These are phyloP conservation scores for Amphiura filiformis DNA, from an alignment of 35 echinoderm and acorn worm species.

Conservation along the genomic window DNA sequence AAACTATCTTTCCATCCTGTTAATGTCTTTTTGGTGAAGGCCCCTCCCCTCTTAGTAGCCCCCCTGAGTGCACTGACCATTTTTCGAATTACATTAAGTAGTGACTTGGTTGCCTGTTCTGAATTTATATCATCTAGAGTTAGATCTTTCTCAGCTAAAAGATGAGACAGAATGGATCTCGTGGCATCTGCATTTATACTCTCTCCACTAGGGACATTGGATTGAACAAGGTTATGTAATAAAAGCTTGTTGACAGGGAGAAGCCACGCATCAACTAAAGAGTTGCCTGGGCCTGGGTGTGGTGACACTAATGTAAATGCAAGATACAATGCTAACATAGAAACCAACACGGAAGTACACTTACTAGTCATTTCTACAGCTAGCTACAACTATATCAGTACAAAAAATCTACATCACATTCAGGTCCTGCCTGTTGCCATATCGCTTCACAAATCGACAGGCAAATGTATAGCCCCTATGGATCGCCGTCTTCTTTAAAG, in stretches of 20 bases:
- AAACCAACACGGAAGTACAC: background rate
- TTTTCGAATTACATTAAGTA: background rate
- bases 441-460: background rate
- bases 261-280: background rate
- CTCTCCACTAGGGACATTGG: background rate
- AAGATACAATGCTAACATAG: background rate
- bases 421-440: background rate
- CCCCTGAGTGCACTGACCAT: background rate
- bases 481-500: background rate
- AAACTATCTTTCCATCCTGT: background rate
- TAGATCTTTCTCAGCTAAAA: background rate
- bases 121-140: background rate
- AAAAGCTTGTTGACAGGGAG: background rate
- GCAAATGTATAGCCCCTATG: background rate
- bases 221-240: background rate
- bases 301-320: background rate
- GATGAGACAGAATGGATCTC: background rate
- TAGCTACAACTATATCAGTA: background rate
- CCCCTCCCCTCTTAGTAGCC: background rate
- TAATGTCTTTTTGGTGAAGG: background rate
- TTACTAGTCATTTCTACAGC: background rate
- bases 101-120: background rate
- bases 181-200: background rate
- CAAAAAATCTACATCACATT: too few species aligned
- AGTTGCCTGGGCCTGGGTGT: background rate